phyloP scores from a whole-genome alignment of 1,140 invertebrate species.

The Temnothorax curvispinosus region DNA sequence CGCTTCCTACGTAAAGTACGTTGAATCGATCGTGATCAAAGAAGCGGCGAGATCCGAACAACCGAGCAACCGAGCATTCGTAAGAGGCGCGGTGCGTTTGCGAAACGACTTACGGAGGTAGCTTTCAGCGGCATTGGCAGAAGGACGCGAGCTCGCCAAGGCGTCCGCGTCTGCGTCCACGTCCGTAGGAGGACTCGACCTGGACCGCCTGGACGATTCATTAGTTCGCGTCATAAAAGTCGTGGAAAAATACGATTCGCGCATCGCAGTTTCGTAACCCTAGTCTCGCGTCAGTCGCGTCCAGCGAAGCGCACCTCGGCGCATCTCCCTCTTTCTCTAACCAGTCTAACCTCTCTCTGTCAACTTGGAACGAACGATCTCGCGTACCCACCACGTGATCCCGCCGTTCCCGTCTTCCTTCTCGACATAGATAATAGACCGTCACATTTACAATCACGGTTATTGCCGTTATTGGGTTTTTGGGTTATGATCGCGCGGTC shows the following conservation, averaged over 20 bases:
- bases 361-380: not conserved
- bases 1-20: not conserved
- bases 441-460: too few species aligned
- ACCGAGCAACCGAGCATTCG: not conserved
- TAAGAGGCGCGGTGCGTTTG: not conserved
- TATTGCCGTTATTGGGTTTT: too few species aligned
- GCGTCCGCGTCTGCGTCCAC: not conserved
- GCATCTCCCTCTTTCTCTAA: not conserved
- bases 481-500: too few species aligned
- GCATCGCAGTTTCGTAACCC: constrained; percentile 22
- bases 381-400: too few species aligned
- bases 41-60: not conserved
- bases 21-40: not conserved
- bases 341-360: not conserved
- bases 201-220: not conserved
- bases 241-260: constrained; percentile 21
- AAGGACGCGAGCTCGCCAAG: not conserved
- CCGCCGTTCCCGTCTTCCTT: too few species aligned
- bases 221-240: constrained; percentile 29
- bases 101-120: not conserved
- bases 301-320: not conserved
- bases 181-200: not conserved
- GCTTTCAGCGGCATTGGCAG: not conserved
- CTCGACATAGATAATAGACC: too few species aligned
- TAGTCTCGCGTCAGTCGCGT: not conserved